A percentile compares a stretch with the other conserved stretches of the same genome.
phyloP scores from a whole-genome alignment of 2,888 invertebrate genomes.

The Apoda limacodes region DNA sequence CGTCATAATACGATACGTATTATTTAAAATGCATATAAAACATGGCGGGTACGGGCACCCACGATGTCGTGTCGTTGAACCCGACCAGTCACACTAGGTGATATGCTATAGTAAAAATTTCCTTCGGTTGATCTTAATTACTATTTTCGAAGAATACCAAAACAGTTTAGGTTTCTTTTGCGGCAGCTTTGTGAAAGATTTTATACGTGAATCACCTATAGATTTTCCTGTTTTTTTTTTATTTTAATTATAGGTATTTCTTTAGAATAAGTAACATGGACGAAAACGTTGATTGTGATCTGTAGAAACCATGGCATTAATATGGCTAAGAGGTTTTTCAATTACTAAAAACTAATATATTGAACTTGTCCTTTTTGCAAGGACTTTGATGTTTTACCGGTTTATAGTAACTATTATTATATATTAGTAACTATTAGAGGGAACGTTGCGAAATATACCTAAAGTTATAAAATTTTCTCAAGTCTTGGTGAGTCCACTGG shows the following conservation, averaged over 20 bases:
- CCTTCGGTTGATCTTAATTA: conserved; percentile 45
- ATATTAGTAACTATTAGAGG: too few relatives aligned
- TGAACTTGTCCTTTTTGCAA: too few relatives aligned
- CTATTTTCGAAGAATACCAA: conserved; percentile 35
- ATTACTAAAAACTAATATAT: too few relatives aligned
- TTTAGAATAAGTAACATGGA: conserved; percentile 13
- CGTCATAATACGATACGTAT: conserved; percentile 20
- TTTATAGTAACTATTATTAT: too few relatives aligned
- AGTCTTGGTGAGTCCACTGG: too few relatives aligned
- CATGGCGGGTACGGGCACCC: conserved; percentile 21
- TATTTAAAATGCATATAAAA: conserved; percentile 29
- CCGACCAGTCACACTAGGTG: conserved; percentile 25
- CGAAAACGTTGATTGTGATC: too few relatives aligned
- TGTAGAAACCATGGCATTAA: too few relatives aligned
- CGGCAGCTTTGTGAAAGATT: neutral
- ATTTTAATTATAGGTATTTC: too few relatives aligned
- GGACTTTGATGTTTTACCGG: too few relatives aligned
- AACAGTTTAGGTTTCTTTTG: conserved; percentile 25
- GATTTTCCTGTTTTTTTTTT: conserved; percentile 1
- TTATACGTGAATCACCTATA: conserved; percentile 1
- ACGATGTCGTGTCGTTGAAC: conserved; percentile 22
- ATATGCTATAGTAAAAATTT: conserved; percentile 33
- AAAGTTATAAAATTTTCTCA: too few relatives aligned
- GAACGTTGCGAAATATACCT: too few relatives aligned
- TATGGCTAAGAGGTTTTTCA: too few relatives aligned